These are phyloP conservation scores for Eledone cirrhosa DNA, from an alignment of 2,888 invertebrate species.

Conservation along the genomic window DNA sequence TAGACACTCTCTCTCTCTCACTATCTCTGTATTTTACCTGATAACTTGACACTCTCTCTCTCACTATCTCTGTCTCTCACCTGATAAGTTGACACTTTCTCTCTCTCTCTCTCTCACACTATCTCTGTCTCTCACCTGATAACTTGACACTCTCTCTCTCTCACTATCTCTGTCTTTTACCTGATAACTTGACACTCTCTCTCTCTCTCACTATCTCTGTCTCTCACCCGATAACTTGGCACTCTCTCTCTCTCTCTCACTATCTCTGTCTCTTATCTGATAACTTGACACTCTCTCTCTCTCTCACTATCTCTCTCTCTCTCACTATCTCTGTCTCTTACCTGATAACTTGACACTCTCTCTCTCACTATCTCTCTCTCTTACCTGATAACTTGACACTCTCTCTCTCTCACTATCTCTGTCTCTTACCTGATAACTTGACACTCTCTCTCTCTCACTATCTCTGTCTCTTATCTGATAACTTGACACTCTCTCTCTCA, in stretches of 20 bases:
- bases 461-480: conserved; percentile 55
- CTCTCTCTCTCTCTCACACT: no score
- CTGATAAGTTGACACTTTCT: conserved; percentile 57
- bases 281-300: conserved; percentile 47
- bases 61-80: conserved; percentile 38
- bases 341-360: conserved; percentile 56
- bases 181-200: conserved; percentile 54
- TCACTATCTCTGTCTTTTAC: conserved; percentile 42
- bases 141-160: conserved; percentile 47
- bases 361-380: neutral
- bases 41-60: conserved; percentile 50
- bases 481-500: conserved; percentile 46
- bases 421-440: conserved; percentile 51
- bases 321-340: no score
- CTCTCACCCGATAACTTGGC: conserved; percentile 55
- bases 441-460: conserved; percentile 43
- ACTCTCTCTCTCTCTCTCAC: conserved; percentile 35
- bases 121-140: conserved; percentile 44
- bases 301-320: no score
- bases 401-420: neutral
- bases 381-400: conserved; percentile 58
- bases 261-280: conserved; percentile 52
- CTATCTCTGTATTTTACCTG: conserved; percentile 52
- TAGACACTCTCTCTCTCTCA: conserved; percentile 42
- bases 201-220: no score